phyloP scores from a whole-genome alignment of 2,888 invertebrate genomes.

The Stramonita haemastoma region DNA sequence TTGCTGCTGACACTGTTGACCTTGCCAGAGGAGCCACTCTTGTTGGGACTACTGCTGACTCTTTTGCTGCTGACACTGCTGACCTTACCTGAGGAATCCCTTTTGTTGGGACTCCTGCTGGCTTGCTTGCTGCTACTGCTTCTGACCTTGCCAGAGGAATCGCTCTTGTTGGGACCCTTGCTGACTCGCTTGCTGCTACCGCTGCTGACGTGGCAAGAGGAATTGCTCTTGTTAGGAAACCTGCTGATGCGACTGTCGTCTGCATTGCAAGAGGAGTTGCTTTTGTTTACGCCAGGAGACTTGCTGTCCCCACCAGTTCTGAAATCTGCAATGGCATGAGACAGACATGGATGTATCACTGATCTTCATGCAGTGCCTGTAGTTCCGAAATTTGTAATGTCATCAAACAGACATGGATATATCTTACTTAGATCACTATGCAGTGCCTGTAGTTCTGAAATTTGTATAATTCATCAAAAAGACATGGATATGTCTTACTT shows the following conservation, averaged over 20 bases:
- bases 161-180: background rate
- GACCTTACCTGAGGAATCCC: background rate
- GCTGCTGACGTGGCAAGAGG: background rate
- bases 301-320: too few species aligned
- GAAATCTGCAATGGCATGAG: too few species aligned
- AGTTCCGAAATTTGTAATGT: too few species aligned
- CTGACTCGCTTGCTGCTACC: background rate
- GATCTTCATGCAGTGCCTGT: too few species aligned
- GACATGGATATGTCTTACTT: too few species aligned
- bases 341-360: too few species aligned
- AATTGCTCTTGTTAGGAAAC: background rate
- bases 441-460: too few species aligned
- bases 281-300: background rate
- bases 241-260: background rate
- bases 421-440: too few species aligned
- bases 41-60: background rate
- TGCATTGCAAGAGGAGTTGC: background rate
- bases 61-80: too few species aligned
- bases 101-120: background rate
- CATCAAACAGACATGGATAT: too few species aligned
- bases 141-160: background rate
- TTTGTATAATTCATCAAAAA: too few species aligned
- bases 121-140: background rate
- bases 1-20: too few species aligned
- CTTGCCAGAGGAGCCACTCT: background rate